Evolutionary conservation across 2,797 vertebrate species (phyloP), one percentile per base, ranked within the genome.

Genomic region (Xyrichtys novacula): DNA sequence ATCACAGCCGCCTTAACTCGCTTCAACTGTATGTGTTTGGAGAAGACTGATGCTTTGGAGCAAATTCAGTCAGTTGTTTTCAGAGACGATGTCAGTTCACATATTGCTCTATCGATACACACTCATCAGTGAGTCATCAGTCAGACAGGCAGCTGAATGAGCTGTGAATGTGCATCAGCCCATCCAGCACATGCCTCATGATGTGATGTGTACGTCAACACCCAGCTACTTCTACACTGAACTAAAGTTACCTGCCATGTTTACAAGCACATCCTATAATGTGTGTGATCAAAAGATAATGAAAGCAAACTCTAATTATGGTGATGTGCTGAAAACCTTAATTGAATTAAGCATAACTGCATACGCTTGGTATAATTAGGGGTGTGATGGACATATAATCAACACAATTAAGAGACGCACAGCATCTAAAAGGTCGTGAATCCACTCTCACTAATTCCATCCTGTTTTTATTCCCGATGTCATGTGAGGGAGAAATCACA

Each of bases 271-370:
- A 31, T 71, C 26, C 52, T 47, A 74, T 42, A 40, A 7, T 9
- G 11, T 6, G 19, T 57, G 20, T 62, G 31, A 69, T 59, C 26
- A 49, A 7, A 46, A 52, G 16, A 57, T 78, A 36, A 77, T 68
- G 62, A 59, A 58, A 58, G n/a, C 29, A 49, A 63, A 22, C 56
- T 54, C 31, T 25, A 42, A 67, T 72, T 62, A 59, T 65, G 74
- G 57, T 64, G 62, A 74, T 72, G 52, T 25, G 11, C 36, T 53
- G 28, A 39, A 63, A 71, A 50, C 19, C 22, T 47, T 46, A 65
- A 75, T 29, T 43, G 32, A 38, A 57, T 75, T 55, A 80, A 50
- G 7, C 46, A 47, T 47, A 22, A 44, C 59, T 47, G 22, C 39
- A 40, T 32, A 19, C 11, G 39, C 6, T 52, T 25, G 39, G 29